Percentiles rank a stretch among this genome's conserved stretches.
Evolutionary conservation across 2,797 vertebrate genomes (phyloP).

Genomic region (Argyrosomus regius): DNA sequence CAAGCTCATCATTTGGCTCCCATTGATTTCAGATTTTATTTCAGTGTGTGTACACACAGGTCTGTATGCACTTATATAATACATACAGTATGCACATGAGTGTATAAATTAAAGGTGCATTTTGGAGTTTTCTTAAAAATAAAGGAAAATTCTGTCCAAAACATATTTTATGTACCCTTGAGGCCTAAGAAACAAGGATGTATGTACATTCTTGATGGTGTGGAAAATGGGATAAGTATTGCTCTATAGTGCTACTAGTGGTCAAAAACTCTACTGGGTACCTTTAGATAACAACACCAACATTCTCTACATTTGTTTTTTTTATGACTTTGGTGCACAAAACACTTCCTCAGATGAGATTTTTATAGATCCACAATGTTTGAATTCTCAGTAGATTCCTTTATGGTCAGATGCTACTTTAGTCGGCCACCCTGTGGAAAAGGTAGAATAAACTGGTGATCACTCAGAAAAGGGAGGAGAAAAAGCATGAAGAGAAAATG

Average conservation of each 20-base stretch:
- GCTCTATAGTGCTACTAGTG: background rate
- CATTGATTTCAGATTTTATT: conserved; percentile 31
- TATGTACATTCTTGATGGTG: background rate
- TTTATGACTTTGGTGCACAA: background rate
- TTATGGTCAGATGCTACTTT: background rate
- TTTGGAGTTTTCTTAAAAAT: background rate
- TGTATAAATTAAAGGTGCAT: background rate
- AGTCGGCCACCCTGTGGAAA: background rate
- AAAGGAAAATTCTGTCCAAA: background rate
- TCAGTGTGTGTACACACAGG: background rate
- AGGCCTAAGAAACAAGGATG: background rate
- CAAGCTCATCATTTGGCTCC: conserved; percentile 51
- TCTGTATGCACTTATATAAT: background rate
- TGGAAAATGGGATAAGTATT: background rate
- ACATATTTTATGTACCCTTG: rapidly evolving
- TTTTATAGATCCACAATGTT: background rate
- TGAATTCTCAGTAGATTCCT: background rate
- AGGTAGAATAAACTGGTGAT: background rate
- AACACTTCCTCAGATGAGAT: background rate
- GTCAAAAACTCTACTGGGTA: background rate
- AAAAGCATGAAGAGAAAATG: background rate
- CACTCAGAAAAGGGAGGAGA: background rate
- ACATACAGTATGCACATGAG: background rate
- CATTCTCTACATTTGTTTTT: background rate
- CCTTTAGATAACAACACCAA: background rate